Conservation (phyloP, 1,140 invertebrate genomes). For the Neodiprion lecontei region DNA sequence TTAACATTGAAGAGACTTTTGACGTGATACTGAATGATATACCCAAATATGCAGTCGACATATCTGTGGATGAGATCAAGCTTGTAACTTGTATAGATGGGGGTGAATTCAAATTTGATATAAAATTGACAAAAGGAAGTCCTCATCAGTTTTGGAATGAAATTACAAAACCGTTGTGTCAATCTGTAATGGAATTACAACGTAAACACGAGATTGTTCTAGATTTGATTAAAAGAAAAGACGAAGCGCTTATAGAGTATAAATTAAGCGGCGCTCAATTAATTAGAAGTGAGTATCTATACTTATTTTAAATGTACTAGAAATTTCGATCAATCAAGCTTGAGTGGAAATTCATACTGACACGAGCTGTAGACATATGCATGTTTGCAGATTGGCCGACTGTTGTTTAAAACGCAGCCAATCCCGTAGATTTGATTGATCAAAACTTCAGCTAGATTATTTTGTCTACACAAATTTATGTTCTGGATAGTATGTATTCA, state of each 20-base stretch:
- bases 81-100: slow-evolving; percentile 38
- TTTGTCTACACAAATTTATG: too few relatives aligned
- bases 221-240: slow-evolving; percentile 48
- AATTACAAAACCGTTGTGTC: slow-evolving; percentile 45
- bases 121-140: slow-evolving; percentile 42
- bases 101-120: slow-evolving; percentile 42
- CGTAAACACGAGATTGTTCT: slow-evolving; percentile 37
- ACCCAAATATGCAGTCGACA: slow-evolving; percentile 27
- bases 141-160: slow-evolving; percentile 40
- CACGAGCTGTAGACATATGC: not conserved
- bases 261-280: slow-evolving; percentile 50
- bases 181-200: slow-evolving; percentile 36
- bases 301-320: not conserved
- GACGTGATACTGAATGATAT: slow-evolving; percentile 40
- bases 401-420: too few relatives aligned
- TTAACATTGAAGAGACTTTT: slow-evolving; percentile 36
- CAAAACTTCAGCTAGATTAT: too few relatives aligned
- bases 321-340: slow-evolving; percentile 10
- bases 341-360: not conserved
- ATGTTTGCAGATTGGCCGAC: not conserved
- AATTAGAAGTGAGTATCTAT: slow-evolving; percentile 39
- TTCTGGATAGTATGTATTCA: too few relatives aligned
- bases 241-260: slow-evolving; percentile 52
- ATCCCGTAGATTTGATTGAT: too few relatives aligned
- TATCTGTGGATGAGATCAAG: slow-evolving; percentile 33